phyloP scores from a whole-genome alignment of 2,888 invertebrate genomes.

The Cantharis rufa region DNA sequence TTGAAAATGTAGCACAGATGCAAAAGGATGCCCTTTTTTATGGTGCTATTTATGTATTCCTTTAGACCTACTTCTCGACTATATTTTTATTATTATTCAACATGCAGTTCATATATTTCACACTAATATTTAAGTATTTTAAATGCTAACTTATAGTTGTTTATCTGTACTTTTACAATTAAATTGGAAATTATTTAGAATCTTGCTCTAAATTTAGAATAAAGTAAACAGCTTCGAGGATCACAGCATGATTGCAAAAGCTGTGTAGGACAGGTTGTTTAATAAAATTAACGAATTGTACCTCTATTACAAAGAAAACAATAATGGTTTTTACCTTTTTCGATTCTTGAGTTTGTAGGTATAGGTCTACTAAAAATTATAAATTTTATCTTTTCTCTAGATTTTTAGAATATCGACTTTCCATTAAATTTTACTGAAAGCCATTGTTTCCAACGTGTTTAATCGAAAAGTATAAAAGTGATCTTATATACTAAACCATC shows the following conservation, averaged over 20 bases:
- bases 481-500: too few species aligned
- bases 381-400: neutral
- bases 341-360: neutral
- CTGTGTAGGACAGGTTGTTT: constrained; percentile 15
- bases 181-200: neutral
- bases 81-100: too few species aligned
- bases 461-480: neutral
- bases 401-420: neutral
- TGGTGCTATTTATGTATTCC: too few species aligned
- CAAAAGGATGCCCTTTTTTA: too few species aligned
- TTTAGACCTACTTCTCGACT: too few species aligned
- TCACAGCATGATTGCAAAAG: constrained; percentile 3
- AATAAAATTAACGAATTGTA: constrained; percentile 9
- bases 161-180: constrained; percentile 6
- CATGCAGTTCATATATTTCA: neutral
- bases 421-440: neutral
- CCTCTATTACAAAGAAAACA: neutral
- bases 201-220: constrained; percentile 13
- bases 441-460: neutral
- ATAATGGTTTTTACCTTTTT: neutral
- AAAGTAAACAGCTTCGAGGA: constrained; percentile 5
- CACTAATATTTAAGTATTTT: neutral
- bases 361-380: neutral
- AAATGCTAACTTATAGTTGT: neutral
- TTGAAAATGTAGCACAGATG: too few species aligned